Evolutionary conservation across 2,797 vertebrate genomes (phyloP), one percentile per base, ranked within the genome.

Genomic region (Sebastes vulpes): DNA sequence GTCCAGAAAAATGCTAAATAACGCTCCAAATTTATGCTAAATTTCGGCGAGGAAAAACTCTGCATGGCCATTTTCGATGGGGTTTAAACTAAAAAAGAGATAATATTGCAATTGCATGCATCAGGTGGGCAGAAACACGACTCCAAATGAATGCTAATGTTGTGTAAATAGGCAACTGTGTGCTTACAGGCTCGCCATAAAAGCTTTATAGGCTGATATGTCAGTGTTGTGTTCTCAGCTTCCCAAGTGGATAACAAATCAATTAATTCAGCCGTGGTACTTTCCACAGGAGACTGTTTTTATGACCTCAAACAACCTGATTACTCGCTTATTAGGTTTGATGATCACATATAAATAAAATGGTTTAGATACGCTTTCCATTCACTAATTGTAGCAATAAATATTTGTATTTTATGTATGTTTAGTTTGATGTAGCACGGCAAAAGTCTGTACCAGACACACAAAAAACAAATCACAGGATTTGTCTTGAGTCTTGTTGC

Each of bases 1-100:
- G 0, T 42, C 6, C 0, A 0, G 14, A 16, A 42, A 1, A 3
- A 42, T 0, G 14, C 14, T 42, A 42, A 42, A 16, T 42, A 42
- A 42, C 14, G 0, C 38, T 42, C 38, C 1, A 42, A 42, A 42
- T 42, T 3, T 42, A 3, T 42, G 38, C 5, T 1, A 16, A 16
- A 42, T 42, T 42, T 42, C 1, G 3, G 38, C 5, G 38, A 16
- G 6, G 38, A 42, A 16, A 42, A 16, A 42, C 38, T 42, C 25
- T 1, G 32, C 38, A 16, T 42, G 38, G 1, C 38, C 38, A 42
- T 16, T 42, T 46, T 18, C 3, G 1, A 18, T 18, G 42, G 16
- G 16, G 16, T 18, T 16, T 18, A 18, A 53, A 23, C 56, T 29
- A 58, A 58, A 58, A 31, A n/a, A 32, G 21, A 42, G 20, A 5